phyloP scores from a whole-genome alignment of 1,140 invertebrate genomes.

The Drosophila malerkotliana region DNA sequence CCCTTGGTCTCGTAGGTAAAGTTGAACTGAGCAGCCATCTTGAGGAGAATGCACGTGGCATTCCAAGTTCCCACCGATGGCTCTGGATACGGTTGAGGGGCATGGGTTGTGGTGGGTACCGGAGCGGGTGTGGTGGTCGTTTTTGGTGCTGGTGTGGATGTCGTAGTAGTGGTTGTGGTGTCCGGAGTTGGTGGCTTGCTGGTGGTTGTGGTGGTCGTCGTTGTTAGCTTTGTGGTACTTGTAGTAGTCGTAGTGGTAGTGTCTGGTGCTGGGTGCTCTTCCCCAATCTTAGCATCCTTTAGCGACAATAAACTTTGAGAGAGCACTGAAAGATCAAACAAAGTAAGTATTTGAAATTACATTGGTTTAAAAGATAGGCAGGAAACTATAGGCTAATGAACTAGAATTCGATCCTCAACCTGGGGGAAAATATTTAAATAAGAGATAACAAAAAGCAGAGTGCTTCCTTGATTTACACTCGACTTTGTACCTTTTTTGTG shows the following conservation, averaged over 20 bases:
- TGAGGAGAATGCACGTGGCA: constrained; percentile 86
- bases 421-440: background rate
- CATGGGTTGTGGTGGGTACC: constrained; percentile 50
- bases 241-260: constrained; percentile 34
- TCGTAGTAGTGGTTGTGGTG: constrained; percentile 26
- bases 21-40: constrained; percentile 87
- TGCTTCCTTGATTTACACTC: too few species aligned
- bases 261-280: constrained; percentile 21
- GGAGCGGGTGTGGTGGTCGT: constrained; percentile 37
- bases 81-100: constrained; percentile 82
- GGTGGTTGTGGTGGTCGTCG: constrained; percentile 26
- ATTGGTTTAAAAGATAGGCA: background rate
- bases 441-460: background rate
- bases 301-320: constrained; percentile 49
- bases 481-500: constrained; percentile 4
- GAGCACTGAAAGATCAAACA: constrained; percentile 34
- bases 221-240: constrained; percentile 42
- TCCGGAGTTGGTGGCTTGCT: constrained; percentile 35
- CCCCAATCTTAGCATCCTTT: constrained; percentile 29
- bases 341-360: background rate
- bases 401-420: background rate
- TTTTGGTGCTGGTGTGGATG: constrained; percentile 38
- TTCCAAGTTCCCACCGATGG: constrained; percentile 86
- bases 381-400: background rate
- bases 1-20: constrained; percentile 85